Evolutionary conservation across 2,888 invertebrate species (phyloP).

Genomic region (Branchipolynoe longqiensis): DNA sequence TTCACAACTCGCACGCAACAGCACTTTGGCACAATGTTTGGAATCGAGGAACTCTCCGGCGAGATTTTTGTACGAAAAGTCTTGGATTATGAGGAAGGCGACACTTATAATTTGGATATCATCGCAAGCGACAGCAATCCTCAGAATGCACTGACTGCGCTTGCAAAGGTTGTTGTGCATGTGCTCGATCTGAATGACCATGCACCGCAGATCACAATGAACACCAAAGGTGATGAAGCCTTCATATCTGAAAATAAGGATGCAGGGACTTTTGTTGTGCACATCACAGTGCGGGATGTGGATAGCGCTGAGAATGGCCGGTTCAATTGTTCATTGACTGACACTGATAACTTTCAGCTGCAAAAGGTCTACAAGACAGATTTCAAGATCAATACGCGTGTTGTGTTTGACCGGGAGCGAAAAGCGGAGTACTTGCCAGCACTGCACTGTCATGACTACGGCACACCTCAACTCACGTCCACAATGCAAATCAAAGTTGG

Average conservation of each 20-base stretch:
- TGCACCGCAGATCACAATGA: conserved; percentile 49
- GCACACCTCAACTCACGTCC: conserved; percentile 91
- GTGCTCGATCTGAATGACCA: conserved; percentile 58
- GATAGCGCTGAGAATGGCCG: conserved; percentile 62
- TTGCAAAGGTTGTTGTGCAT: conserved; percentile 52
- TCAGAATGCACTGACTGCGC: conserved; percentile 39
- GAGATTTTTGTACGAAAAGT: conserved; percentile 56
- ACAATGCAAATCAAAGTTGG: conserved; percentile 92
- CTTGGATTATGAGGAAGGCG: conserved; percentile 64
- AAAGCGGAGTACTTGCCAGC: conserved; percentile 88
- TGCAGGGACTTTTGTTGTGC: conserved; percentile 59
- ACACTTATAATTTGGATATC: conserved; percentile 58
- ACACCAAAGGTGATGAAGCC: neutral
- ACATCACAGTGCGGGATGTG: conserved; percentile 60
- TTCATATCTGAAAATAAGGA: conserved; percentile 86
- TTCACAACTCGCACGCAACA: conserved; percentile 49
- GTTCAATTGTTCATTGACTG: conserved; percentile 58
- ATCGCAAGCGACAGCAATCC: conserved; percentile 62
- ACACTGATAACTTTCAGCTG: conserved; percentile 51
- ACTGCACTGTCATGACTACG: conserved; percentile 95
- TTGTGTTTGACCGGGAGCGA: conserved; percentile 60
- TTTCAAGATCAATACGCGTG: conserved; percentile 58
- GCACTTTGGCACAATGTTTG: conserved; percentile 58
- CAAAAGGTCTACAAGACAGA: conserved; percentile 60
- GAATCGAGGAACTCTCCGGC: conserved; percentile 57